Evolutionary conservation across 2,888 invertebrate species (phyloP).

Genomic region (Drosophila prolongata): DNA sequence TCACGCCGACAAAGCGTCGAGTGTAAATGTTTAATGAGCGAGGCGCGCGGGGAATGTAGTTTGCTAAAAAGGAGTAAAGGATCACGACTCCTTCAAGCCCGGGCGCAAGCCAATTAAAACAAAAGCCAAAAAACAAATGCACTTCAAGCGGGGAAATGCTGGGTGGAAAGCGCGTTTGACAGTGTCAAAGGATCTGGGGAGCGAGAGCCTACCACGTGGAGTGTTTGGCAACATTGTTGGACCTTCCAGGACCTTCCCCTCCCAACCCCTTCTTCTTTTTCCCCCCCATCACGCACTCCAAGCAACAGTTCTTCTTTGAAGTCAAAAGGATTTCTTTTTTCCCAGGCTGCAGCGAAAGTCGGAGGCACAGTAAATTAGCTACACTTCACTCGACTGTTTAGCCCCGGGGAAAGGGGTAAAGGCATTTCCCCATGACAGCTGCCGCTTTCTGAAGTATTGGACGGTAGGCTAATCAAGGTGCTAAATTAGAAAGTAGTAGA

Average conservation of each 20-base stretch:
- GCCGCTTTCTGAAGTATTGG: conserved; percentile 3
- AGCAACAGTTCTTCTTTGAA: conserved; percentile 78
- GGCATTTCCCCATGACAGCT: conserved; percentile 20
- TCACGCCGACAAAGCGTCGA: conserved; percentile 80
- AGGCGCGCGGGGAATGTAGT: conserved; percentile 35
- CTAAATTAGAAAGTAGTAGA: conserved; percentile 12
- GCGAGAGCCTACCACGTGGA: conserved; percentile 67
- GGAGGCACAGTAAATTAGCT: conserved; percentile 70
- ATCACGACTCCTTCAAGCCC: conserved; percentile 63
- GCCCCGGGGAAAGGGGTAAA: conserved; percentile 6
- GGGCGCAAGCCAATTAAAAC: conserved; percentile 77
- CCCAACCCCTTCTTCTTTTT: background rate
- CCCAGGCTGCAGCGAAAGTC: conserved; percentile 42
- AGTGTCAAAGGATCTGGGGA: conserved; percentile 70
- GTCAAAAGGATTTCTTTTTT: conserved; percentile 60
- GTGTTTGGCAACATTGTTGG: conserved; percentile 69
- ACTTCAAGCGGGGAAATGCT: conserved; percentile 53
- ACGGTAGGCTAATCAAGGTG: conserved; percentile 28
- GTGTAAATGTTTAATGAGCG: conserved; percentile 80
- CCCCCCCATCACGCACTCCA: conserved; percentile 50
- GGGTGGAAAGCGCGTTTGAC: conserved; percentile 54
- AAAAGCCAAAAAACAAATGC: conserved; percentile 80
- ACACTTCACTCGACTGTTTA: conserved; percentile 36
- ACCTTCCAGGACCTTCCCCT: conserved; percentile 18
- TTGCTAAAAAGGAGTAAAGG: conserved; percentile 50